phyloP scores from a whole-genome alignment of 1,140 invertebrate genomes.

The Halotydeus destructor region DNA sequence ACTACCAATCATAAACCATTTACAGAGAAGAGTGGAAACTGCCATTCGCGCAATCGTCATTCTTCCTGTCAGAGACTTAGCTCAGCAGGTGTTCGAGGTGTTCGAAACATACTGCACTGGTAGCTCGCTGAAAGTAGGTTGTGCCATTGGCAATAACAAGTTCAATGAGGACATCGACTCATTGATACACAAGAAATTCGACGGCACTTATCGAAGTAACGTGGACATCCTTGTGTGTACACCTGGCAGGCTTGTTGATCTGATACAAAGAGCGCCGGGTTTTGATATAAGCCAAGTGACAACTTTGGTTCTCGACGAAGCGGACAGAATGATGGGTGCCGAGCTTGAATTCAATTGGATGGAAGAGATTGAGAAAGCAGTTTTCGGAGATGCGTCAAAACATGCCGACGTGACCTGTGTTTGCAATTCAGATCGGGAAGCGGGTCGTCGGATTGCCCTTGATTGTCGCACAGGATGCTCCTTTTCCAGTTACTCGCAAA shows the following conservation, averaged over 20 bases:
- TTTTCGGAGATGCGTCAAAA: slow-evolving; percentile 10
- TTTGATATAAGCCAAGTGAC: slow-evolving; percentile 54
- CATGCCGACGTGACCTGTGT: slow-evolving; percentile 1
- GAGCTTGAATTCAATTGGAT: slow-evolving; percentile 76
- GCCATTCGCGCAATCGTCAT: slow-evolving; percentile 63
- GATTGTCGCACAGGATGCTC: slow-evolving; percentile 3
- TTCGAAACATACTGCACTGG: slow-evolving; percentile 47
- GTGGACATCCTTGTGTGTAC: slow-evolving; percentile 82
- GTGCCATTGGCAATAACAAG: slow-evolving; percentile 46
- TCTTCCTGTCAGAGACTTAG: slow-evolving; percentile 74
- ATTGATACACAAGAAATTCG: slow-evolving; percentile 38
- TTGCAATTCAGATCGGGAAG: neutral
- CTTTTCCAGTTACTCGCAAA: slow-evolving; percentile 2
- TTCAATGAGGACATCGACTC: slow-evolving; percentile 50
- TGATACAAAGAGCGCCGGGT: slow-evolving; percentile 64
- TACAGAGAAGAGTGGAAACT: slow-evolving; percentile 26
- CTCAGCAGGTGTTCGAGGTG: slow-evolving; percentile 63
- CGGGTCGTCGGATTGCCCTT: neutral
- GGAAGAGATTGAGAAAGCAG: slow-evolving; percentile 33
- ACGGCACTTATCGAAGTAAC: slow-evolving; percentile 16
- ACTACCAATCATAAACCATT: slow-evolving; percentile 61
- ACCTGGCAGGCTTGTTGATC: slow-evolving; percentile 74
- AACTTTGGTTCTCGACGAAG: slow-evolving; percentile 75
- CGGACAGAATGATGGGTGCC: slow-evolving; percentile 65
- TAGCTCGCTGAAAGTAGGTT: slow-evolving; percentile 45